A percentile compares a stretch with the other conserved stretches of the same genome.
Evolutionary conservation across 2,888 invertebrate species (phyloP).

Genomic region (Drosophila neonasuta): DNA sequence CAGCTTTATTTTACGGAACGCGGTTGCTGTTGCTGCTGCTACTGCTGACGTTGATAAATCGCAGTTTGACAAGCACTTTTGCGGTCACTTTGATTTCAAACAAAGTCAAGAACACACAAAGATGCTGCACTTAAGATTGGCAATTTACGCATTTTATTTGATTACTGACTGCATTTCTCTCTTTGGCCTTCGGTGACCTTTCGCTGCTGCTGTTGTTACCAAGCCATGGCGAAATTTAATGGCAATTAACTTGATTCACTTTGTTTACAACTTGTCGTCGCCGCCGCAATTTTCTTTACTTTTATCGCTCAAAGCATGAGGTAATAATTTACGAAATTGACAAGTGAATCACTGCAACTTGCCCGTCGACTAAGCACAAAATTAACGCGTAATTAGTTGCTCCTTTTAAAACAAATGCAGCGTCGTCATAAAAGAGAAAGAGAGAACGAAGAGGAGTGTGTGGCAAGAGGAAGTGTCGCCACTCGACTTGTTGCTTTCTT

Average conservation of each 20-base stretch:
- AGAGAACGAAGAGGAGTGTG: background rate
- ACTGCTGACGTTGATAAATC: conserved; percentile 48
- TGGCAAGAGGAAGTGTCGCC: conserved; percentile 67
- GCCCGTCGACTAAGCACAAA: conserved; percentile 57
- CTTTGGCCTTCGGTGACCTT: conserved; percentile 48
- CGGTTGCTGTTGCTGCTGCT: background rate
- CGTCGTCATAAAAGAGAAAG: conserved; percentile 44
- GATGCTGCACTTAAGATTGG: conserved; percentile 44
- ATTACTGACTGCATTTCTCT: conserved; percentile 37
- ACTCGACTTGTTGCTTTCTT: conserved; percentile 66
- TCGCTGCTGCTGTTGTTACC: conserved; percentile 50
- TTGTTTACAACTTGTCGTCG: conserved; percentile 41
- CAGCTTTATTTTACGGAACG: conserved; percentile 12
- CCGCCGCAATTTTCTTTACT: conserved; percentile 48
- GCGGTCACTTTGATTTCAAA: conserved; percentile 30
- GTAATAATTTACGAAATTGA: conserved; percentile 74
- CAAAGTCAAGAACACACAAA: conserved; percentile 12
- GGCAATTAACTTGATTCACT: conserved; percentile 74
- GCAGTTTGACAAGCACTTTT: conserved; percentile 35
- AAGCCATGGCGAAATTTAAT: conserved; percentile 73
- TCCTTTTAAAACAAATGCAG: conserved; percentile 55
- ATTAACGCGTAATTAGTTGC: conserved; percentile 78
- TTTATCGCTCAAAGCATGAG: conserved; percentile 50
- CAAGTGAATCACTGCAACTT: conserved; percentile 67
- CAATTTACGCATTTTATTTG: conserved; percentile 74